Evolutionary conservation across 2,797 vertebrate species (phyloP).

Genomic region (Sebastiscus tertius): DNA sequence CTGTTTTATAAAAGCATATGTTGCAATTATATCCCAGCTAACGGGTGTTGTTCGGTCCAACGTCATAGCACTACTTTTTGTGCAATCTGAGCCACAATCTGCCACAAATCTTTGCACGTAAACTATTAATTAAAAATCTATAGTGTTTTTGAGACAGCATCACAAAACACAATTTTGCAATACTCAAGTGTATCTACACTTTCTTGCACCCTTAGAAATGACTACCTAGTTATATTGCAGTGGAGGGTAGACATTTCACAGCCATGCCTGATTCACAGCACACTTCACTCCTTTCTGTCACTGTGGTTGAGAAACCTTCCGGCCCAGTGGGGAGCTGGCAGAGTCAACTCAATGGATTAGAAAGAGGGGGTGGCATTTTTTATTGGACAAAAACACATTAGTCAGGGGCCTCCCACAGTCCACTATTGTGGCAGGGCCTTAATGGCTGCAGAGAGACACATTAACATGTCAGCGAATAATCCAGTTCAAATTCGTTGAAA

Average conservation of each 20-base stretch:
- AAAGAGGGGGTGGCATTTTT: conserved; percentile 17
- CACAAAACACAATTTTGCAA: not conserved
- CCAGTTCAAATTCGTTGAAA: conserved; percentile 31
- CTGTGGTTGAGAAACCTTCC: conserved; percentile 20
- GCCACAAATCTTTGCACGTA: not conserved
- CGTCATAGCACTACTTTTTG: too few species aligned
- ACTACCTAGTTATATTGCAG: not conserved
- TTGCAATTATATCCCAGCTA: too few species aligned
- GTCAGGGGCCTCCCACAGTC: conserved; percentile 31
- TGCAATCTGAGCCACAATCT: not conserved
- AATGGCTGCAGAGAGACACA: conserved; percentile 38
- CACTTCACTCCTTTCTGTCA: not conserved
- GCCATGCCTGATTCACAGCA: conserved; percentile 14
- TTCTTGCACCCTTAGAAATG: not conserved
- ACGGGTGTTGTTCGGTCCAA: too few species aligned
- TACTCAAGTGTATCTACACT: not conserved
- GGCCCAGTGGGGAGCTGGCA: conserved; percentile 32
- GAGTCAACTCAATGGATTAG: conserved; percentile 25
- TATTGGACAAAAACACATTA: conserved; percentile 49
- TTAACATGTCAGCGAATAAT: conserved; percentile 48
- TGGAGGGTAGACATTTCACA: conserved; percentile 23
- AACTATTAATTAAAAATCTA: not conserved
- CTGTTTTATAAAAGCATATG: too few species aligned
- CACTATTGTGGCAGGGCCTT: conserved; percentile 20
- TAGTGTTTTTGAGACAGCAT: not conserved